Evolutionary conservation across 1,140 invertebrate species (phyloP).

Genomic region (Phthorimaea operculella): DNA sequence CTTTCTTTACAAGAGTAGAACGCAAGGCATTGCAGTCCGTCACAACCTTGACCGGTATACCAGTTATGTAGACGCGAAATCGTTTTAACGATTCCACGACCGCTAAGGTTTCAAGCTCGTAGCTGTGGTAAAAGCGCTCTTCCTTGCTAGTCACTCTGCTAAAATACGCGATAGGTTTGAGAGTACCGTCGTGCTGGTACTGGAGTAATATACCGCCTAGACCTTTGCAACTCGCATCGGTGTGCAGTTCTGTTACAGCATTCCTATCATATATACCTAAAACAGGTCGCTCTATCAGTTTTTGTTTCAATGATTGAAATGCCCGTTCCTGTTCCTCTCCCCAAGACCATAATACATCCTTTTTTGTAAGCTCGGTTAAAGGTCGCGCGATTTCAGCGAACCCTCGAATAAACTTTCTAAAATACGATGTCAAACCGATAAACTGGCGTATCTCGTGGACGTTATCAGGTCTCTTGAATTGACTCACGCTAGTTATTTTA

Average conservation of each 20-base stretch:
- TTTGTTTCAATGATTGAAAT: not conserved
- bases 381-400: slow-evolving; percentile 21
- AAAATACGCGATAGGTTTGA: too few species aligned
- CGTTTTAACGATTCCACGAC: slow-evolving; percentile 3
- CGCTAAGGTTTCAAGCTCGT: slow-evolving; percentile 5
- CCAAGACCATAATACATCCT: slow-evolving; percentile 17
- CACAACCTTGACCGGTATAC: not conserved
- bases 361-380: slow-evolving; percentile 19
- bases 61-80: slow-evolving; percentile 1
- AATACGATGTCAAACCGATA: too few species aligned
- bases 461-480: not conserved
- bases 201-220: too few species aligned
- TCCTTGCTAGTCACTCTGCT: not conserved
- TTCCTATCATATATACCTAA: slow-evolving; percentile 6
- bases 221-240: too few species aligned
- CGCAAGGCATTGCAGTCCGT: too few species aligned
- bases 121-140: not conserved
- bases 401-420: too few species aligned
- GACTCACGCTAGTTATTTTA: not conserved
- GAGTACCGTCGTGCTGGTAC: too few species aligned
- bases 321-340: slow-evolving; percentile 10
- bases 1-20: too few species aligned
- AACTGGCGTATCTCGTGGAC: too few species aligned
- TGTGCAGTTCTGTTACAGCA: too few species aligned
- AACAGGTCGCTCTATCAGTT: slow-evolving; percentile 1